Percentiles rank a stretch among this genome's conserved stretches.
These are phyloP conservation scores for Brachyistius frenatus DNA, from an alignment of 2,113 vertebrate genomes.

Conservation along the genomic window DNA sequence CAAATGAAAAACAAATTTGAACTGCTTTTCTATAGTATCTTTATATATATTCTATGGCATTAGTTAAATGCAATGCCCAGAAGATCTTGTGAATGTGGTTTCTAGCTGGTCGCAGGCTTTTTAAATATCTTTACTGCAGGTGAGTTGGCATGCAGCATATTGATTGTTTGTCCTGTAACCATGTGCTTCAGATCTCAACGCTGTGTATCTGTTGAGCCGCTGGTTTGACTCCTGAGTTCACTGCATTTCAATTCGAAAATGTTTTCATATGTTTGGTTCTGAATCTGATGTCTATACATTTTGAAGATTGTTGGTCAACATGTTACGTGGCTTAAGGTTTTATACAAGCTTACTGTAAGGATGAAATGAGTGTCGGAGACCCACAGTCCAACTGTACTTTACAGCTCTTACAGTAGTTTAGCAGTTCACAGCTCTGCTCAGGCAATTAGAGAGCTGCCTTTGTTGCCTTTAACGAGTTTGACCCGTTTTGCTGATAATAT, in stretches of 20 bases:
- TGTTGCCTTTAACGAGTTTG: slow-evolving; percentile 72
- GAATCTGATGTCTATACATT: slow-evolving; percentile 11
- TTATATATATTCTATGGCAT: no score
- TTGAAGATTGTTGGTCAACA: neutral
- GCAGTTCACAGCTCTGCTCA: slow-evolving; percentile 26
- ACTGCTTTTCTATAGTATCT: no score
- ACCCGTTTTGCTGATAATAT: slow-evolving; percentile 68
- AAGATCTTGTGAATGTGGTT: no score
- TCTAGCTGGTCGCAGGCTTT: no score
- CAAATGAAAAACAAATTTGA: no score
- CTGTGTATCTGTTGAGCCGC: neutral
- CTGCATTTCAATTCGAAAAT: slow-evolving; percentile 2
- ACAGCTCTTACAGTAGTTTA: slow-evolving; percentile 8
- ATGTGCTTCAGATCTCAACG: neutral
- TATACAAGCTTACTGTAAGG: slow-evolving; percentile 19
- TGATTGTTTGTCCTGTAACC: neutral
- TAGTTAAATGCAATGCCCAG: no score
- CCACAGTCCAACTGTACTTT: neutral
- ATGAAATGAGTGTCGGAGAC: neutral
- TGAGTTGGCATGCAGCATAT: neutral
- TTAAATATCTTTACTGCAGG: neutral
- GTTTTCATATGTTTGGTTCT: slow-evolving; percentile 1
- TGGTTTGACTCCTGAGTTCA: slow-evolving; percentile 10
- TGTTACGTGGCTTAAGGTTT: slow-evolving; percentile 24
- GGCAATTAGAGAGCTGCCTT: slow-evolving; percentile 61